Evolutionary conservation across 64 coral and sea anemone genomes (phyloP).

Genomic region (Montipora efflorescens): DNA sequence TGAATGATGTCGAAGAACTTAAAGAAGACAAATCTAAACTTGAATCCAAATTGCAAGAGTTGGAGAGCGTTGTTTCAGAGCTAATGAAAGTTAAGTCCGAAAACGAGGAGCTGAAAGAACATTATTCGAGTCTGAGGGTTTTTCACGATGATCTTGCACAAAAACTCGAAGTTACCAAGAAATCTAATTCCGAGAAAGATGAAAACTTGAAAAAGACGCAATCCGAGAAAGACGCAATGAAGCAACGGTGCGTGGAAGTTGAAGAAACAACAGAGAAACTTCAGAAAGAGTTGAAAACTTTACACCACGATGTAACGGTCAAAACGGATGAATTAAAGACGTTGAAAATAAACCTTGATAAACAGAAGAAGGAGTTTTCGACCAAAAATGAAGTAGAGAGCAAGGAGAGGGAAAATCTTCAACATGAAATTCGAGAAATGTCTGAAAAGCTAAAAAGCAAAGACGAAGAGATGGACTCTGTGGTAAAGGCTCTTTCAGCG

Average conservation of each 20-base stretch:
- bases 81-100: slow-evolving; percentile 70
- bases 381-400: slow-evolving; percentile 60
- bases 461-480: slow-evolving; percentile 44
- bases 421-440: slow-evolving; percentile 53
- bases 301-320: slow-evolving; percentile 37
- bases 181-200: slow-evolving; percentile 39
- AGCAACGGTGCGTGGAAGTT: slow-evolving; percentile 47
- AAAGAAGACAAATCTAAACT: slow-evolving; percentile 80
- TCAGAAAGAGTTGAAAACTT: slow-evolving; percentile 48
- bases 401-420: slow-evolving; percentile 57
- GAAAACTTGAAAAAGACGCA: slow-evolving; percentile 33
- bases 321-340: slow-evolving; percentile 74
- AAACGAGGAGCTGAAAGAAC: slow-evolving; percentile 73
- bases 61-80: slow-evolving; percentile 58
- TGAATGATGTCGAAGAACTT: slow-evolving; percentile 63
- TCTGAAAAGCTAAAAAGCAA: slow-evolving; percentile 52
- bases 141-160: slow-evolving; percentile 58
- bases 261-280: slow-evolving; percentile 51
- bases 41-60: slow-evolving; percentile 54
- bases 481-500: slow-evolving; percentile 31
- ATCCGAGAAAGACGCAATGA: slow-evolving; percentile 69
- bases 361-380: slow-evolving; percentile 53
- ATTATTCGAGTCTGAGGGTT: slow-evolving; percentile 44
- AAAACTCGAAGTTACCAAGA: slow-evolving; percentile 57
- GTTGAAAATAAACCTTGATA: slow-evolving; percentile 63